Base-by-base conservation (phyloP, 1,140 invertebrate genomes). In the Drosophila sproati region DNA sequence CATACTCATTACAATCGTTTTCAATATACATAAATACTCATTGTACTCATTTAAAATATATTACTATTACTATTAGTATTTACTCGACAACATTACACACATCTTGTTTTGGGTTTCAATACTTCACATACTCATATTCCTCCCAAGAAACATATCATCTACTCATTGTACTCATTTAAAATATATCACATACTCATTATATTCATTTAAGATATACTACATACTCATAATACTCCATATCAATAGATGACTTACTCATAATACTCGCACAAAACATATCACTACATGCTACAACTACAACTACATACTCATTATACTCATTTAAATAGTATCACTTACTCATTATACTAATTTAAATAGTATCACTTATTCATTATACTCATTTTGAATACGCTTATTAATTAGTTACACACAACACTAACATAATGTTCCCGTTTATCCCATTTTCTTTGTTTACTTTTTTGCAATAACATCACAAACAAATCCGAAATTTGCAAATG, bases 351-450 rank as follows among this genome's bases (percentile, higher is more conserved):
- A 67, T 72, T 34, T 35, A 56, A 62, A n/a, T 39, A 41, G 56
- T 71, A 70, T 51, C 45, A 35, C 54, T 48, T 2, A 63, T 8
- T 12, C 39, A 34, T 48, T 28, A 10, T 47, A 12, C 45, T 57
- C 79, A 78, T 78, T 68, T 43, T 45, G n/a, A 47, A 67, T 63
- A 62, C 59, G 41, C 68, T 57, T 63, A n/a, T 45, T 29, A 31
- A 29, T 66, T 73, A 73, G 39, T 73, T 61, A 50, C 77, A 80
- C 72, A 80, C 60, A 88, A 88, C 83, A 89, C 83, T 85, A 87
- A 82, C 82, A 88, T 83, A 69, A 52, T 71, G 41, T 75, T 60
- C 39, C 68, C 54, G 31, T 69, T 56, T 70, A 55, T 62, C 57
- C 66, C 50, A 41, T 62, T 69, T 69, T 71, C 60, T 75, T 63